Conservation (phyloP, 2,888 invertebrate species). For the Lithophane leautieri region DNA sequence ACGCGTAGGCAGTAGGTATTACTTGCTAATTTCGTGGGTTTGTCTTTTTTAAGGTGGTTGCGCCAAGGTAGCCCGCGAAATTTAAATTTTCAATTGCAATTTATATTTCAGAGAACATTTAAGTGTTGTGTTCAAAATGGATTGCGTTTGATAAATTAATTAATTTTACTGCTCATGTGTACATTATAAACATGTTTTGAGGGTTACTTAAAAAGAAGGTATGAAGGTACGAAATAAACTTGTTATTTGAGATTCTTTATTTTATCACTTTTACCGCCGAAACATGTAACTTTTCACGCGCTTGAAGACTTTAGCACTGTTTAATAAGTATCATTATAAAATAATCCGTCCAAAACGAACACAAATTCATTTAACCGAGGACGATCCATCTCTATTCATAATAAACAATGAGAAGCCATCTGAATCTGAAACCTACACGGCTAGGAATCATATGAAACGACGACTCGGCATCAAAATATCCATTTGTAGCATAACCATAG, state of each 20-base stretch:
- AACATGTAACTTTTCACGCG: neutral
- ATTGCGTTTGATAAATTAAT: neutral
- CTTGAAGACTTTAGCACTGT: neutral
- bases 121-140: neutral
- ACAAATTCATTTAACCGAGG: neutral
- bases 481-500: constrained; percentile 57
- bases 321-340: neutral
- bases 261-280: too few relatives aligned
- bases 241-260: neutral
- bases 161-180: neutral
- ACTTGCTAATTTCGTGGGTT: neutral
- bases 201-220: neutral
- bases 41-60: too few relatives aligned
- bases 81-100: too few relatives aligned
- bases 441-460: constrained; percentile 30
- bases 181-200: constrained; percentile 14
- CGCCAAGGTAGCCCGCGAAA: too few relatives aligned
- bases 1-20: constrained; percentile 16
- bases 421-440: constrained; percentile 10
- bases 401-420: constrained; percentile 24
- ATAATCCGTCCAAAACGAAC: neutral
- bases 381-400: neutral
- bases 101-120: neutral
- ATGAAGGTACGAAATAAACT: neutral
- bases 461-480: constrained; percentile 51